Evolutionary conservation across 2,888 invertebrate genomes (phyloP), one percentile per base, ranked within the genome.

Genomic region (Halictus quadricinctus): DNA sequence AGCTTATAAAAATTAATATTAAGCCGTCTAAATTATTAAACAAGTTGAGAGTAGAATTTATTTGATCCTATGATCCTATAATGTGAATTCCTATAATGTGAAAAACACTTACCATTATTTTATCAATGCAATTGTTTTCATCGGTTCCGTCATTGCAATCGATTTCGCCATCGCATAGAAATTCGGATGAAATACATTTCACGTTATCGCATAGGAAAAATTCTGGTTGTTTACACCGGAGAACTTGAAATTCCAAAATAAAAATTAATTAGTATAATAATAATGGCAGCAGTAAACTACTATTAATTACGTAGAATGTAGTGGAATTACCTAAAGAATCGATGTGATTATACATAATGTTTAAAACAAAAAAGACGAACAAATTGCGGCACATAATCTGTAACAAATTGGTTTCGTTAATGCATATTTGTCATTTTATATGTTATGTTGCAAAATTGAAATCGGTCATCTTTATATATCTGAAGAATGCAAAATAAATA

Each of bases 111-210:
- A 90, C 90, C 5, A 36, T 13, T 41, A 41, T 18, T 41, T n/a
- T 46, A 12, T 25, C 4, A 0, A 3, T 10, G 64, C 96, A 96
- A 86, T 94, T 88, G 0, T 89, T 10, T 89, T 96, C 96, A 86
- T 96, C 96, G 0, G 96, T 95, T 58, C 92, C 89, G 89, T 96
- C 96, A 0, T 95, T 95, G 85, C 96, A 96, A 89, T 96, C 96
- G 84, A 96, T 94, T 54, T 95, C 93, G 0, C 95, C 95, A 92
- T 97, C 96, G 92, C 97, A 96, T 1, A 95, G 92, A 8, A 96
- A 93, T 2, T 87, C 87, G 0, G 86, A 88, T 69, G 96, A 95
- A 64, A 97, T 94, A 87, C 97, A 97, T 80, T 95, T 95, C 0
- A 95, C 95, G 88, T 95, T 95, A 10, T 89, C 90, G 90, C 96